These are phyloP conservation scores for Calonectris borealis DNA, from an alignment of 2,113 vertebrate genomes.

Conservation along the genomic window DNA sequence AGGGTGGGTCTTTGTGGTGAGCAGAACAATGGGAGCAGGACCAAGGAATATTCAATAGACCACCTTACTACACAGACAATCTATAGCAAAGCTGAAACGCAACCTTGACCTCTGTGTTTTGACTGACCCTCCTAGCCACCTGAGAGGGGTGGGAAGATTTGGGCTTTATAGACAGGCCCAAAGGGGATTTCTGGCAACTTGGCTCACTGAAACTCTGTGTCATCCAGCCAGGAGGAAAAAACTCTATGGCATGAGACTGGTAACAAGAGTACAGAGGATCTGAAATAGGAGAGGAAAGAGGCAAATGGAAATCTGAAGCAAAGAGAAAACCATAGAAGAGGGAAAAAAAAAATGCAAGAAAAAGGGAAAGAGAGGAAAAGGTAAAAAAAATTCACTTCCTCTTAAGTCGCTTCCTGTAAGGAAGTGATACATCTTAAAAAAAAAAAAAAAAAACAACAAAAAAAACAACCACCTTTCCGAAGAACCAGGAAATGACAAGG, in stretches of 20 bases:
- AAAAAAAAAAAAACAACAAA: not conserved
- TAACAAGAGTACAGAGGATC: not conserved
- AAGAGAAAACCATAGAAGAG: not conserved
- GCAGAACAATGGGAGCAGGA: not conserved
- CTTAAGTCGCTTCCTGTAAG: not conserved
- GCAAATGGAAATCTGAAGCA: not conserved
- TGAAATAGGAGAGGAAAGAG: not conserved
- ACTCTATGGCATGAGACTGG: not conserved
- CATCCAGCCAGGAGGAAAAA: not conserved
- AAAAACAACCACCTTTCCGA: not conserved
- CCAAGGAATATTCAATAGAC: not conserved
- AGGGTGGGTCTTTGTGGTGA: not conserved
- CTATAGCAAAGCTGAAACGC: not conserved
- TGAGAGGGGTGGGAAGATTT: not conserved
- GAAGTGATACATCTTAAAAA: not conserved
- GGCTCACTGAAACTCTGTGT: not conserved
- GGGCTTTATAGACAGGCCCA: not conserved
- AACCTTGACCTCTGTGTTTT: not conserved
- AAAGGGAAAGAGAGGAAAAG: not conserved
- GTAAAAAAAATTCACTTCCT: not conserved
- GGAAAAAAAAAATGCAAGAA: not conserved
- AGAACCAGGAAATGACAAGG: not conserved
- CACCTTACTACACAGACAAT: not conserved
- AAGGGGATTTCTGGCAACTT: not conserved
- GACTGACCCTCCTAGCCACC: not conserved